These are phyloP conservation scores for Ruditapes philippinarum DNA, from an alignment of 1,140 invertebrate species.

Conservation along the genomic window DNA sequence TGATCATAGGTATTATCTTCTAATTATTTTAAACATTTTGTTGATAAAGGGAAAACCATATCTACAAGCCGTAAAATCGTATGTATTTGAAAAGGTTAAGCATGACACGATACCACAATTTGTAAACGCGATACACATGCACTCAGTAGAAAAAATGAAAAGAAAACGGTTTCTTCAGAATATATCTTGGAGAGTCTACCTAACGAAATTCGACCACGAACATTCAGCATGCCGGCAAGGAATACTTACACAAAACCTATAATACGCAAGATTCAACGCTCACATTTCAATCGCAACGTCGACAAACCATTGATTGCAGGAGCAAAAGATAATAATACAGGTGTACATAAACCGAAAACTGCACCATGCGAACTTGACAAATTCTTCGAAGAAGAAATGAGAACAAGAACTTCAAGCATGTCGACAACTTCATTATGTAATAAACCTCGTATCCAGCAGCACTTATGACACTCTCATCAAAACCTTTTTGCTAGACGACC, in stretches of 20 bases:
- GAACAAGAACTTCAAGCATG: slow-evolving; percentile 78
- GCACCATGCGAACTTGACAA: too few relatives aligned
- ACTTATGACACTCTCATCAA: slow-evolving; percentile 47
- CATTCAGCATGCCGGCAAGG: slow-evolving; percentile 75
- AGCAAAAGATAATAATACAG: too few relatives aligned
- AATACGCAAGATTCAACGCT: slow-evolving; percentile 35
- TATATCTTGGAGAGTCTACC: background rate
- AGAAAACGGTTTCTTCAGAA: background rate
- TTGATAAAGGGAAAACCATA: background rate
- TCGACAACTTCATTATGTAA: slow-evolving; percentile 72
- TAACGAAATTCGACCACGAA: slow-evolving; percentile 74
- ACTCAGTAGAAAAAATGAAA: background rate
- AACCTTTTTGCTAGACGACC: slow-evolving; percentile 10
- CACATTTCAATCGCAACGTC: slow-evolving; percentile 36
- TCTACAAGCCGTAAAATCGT: background rate
- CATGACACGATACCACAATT: background rate
- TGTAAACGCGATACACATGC: background rate
- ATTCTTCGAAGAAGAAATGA: slow-evolving; percentile 70
- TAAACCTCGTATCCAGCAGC: slow-evolving; percentile 52
- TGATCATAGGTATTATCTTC: background rate
- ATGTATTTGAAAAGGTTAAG: background rate
- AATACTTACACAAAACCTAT: slow-evolving; percentile 69
- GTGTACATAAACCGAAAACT: too few relatives aligned
- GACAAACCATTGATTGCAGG: background rate
- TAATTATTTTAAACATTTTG: background rate